Base-by-base conservation (phyloP, 1,140 invertebrate genomes). In the Drosophila watanabei region DNA sequence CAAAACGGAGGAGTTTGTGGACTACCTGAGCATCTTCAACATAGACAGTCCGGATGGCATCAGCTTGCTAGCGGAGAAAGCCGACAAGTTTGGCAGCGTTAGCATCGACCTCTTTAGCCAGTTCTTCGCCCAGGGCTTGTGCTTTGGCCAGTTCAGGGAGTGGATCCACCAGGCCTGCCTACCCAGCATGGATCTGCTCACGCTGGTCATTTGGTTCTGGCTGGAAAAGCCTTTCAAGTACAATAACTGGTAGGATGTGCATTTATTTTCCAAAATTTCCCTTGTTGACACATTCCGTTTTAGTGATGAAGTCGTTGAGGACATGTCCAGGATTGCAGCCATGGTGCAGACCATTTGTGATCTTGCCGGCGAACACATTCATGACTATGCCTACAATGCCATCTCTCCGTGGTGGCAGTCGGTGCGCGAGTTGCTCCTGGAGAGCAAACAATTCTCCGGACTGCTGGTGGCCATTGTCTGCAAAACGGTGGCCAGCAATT, bases 391-490 rank as follows among this genome's bases (percentile, higher is more conserved):
- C 48, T 96, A 97, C 70, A 96, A 96, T 90, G 94, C 95, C 73
- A 94, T 95, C 39, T 97, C 96, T 1, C 91, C 93, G 1, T 97
- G 97, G 96, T 98, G 97, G 97, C 94, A 95, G 80, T 94, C 95
- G 48, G 95, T 97, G 39, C 94, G 97, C n/a, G 94, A 95, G 64
- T 94, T 95, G 75, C 94, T 98, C 30, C 94, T 95, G 5, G 95
- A 97, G 66, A 96, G 96, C 79, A 93, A 94, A 9, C 95, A 96
- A 88, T 96, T 96, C 30, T 95, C 97, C 70, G 96, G 96, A 9
- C 94, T 97, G 80, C 96, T 96, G 28, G 96, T 96, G 14, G 95
- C 97, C 10, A 95, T 97, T 91, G 94, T 96, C 14, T 97, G 97
- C 88, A 95, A 96, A 92, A 95, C 95, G 30, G 96, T 97, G n/a